Percentiles rank a stretch among this genome's conserved stretches.
phyloP scores from a whole-genome alignment of 2,113 vertebrate species.

The Hippocampus comes region DNA sequence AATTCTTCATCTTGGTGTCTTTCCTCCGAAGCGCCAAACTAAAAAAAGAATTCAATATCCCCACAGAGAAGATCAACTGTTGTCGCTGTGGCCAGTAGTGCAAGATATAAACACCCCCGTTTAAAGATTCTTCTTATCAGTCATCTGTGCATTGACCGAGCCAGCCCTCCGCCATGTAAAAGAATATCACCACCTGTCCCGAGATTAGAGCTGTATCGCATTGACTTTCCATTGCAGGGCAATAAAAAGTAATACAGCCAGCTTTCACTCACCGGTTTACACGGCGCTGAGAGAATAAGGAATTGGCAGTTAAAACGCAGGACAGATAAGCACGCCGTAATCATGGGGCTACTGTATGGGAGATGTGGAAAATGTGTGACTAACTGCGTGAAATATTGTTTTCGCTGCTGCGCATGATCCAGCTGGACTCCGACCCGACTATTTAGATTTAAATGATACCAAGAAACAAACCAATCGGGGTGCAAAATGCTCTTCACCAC shows the following conservation, averaged over 20 bases:
- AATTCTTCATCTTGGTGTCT: constrained; percentile 23
- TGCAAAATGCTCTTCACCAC: not conserved
- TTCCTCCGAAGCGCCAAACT: constrained; percentile 13
- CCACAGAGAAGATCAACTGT: constrained; percentile 45
- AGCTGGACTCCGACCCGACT: not conserved
- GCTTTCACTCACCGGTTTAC: constrained; percentile 49
- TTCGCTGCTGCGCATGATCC: constrained; percentile 4
- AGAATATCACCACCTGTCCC: constrained; percentile 42
- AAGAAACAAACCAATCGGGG: not conserved
- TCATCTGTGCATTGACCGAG: constrained; percentile 27
- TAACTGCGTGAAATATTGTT: constrained; percentile 14
- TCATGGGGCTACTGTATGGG: constrained; percentile 24
- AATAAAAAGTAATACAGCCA: constrained; percentile 54
- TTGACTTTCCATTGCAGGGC: constrained; percentile 37
- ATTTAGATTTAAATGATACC: not conserved
- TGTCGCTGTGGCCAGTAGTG: constrained; percentile 35
- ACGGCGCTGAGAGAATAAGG: constrained; percentile 44
- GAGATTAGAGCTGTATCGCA: constrained; percentile 55
- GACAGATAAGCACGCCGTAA: constrained; percentile 42
- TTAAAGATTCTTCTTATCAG: constrained; percentile 63
- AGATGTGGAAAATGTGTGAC: not conserved
- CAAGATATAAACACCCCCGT: constrained; percentile 51
- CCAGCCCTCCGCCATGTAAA: constrained; percentile 34
- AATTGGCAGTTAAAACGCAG: constrained; percentile 31
- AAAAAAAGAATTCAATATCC: constrained; percentile 44